Conservation (phyloP, 2,888 invertebrate species). For the Caenorhabditis wallacei region DNA sequence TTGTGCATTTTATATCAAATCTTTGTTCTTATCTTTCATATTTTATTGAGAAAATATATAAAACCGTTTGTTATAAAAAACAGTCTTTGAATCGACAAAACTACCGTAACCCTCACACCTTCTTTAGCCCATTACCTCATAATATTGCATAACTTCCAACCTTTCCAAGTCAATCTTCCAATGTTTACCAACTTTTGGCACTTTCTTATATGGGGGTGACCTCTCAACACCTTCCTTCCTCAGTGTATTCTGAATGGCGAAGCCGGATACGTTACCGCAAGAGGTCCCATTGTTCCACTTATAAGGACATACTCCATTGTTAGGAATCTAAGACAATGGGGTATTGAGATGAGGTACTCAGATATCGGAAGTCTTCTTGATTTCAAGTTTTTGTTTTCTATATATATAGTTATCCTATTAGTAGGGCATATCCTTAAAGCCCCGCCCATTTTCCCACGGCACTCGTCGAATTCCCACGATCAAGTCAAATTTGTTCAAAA, state of each 20-base stretch:
- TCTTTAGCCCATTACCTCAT: constrained; percentile 34
- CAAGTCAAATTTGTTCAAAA: constrained; percentile 60
- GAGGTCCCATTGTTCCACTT: constrained; percentile 15
- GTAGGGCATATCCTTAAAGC: neutral
- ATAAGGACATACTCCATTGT: constrained; percentile 14
- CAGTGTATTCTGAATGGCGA: constrained; percentile 1
- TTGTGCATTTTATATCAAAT: neutral
- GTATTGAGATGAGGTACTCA: neutral
- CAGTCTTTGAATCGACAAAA: neutral
- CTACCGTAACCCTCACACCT: constrained; percentile 7
- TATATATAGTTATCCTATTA: too few species aligned
- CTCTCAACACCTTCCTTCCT: constrained; percentile 22
- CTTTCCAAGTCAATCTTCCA: neutral
- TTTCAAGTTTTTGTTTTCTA: constrained; percentile 22
- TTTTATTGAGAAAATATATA: constrained; percentile 8
- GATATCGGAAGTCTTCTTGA: constrained; percentile 27
- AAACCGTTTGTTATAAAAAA: constrained; percentile 3
- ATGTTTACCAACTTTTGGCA: constrained; percentile 32
- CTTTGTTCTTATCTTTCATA: constrained; percentile 19
- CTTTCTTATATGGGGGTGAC: constrained; percentile 11
- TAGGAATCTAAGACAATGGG: neutral
- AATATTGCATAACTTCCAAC: constrained; percentile 22
- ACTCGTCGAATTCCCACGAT: constrained; percentile 58
- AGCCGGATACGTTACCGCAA: constrained; percentile 30
- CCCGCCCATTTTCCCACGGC: constrained; percentile 58